These are phyloP conservation scores for Corbicula japonica DNA, from an alignment of 2,888 invertebrate genomes.

Conservation along the genomic window DNA sequence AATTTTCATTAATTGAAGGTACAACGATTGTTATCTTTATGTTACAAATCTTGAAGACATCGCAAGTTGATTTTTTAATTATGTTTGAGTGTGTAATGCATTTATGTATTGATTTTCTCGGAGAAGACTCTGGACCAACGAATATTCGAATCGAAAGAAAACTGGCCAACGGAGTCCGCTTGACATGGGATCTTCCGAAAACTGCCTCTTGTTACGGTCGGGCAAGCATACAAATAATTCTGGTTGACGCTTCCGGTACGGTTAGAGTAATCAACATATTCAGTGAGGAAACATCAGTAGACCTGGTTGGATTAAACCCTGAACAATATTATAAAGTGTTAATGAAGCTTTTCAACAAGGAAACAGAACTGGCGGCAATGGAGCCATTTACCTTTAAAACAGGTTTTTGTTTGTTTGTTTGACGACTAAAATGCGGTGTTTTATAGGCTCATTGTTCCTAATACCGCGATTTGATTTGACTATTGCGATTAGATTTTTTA, in stretches of 20 bases:
- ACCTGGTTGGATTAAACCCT: constrained; percentile 50
- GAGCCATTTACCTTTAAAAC: constrained; percentile 51
- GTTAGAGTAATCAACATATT: constrained; percentile 17
- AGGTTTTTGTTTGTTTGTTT: constrained; percentile 23
- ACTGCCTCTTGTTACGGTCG: constrained; percentile 48
- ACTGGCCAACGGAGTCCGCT: constrained; percentile 27
- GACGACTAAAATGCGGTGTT: too few species aligned
- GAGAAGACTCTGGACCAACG: constrained; percentile 38
- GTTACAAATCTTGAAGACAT: background rate
- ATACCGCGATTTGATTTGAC: too few species aligned
- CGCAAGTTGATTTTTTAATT: background rate
- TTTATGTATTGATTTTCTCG: too few species aligned
- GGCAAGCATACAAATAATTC: constrained; percentile 29
- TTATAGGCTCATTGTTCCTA: too few species aligned
- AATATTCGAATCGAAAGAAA: constrained; percentile 35
- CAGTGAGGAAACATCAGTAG: constrained; percentile 44
- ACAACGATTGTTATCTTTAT: background rate
- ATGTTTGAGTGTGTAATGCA: too few species aligned
- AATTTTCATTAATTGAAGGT: too few species aligned
- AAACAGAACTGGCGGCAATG: constrained; percentile 31
- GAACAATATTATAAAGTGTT: constrained; percentile 50
- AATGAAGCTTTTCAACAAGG: constrained; percentile 32
- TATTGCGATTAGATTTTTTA: too few species aligned
- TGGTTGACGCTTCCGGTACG: constrained; percentile 19
- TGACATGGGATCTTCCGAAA: constrained; percentile 47